Base-by-base conservation (phyloP, 2,113 vertebrate species). In the Hypomesus transpacificus region DNA sequence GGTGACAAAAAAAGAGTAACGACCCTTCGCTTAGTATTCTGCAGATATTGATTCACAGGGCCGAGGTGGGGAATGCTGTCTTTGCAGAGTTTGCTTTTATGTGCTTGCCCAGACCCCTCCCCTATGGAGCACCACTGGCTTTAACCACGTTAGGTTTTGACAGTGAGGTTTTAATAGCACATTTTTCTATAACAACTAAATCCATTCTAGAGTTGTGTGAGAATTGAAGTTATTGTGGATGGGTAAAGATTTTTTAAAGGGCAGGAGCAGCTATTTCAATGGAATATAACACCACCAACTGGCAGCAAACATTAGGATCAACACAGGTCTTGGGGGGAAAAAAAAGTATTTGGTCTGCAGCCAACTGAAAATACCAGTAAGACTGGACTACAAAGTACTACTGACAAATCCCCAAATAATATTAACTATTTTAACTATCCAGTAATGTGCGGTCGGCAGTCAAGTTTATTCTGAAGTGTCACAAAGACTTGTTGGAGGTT, bases 31-130 rank as follows among this genome's bases (percentile, higher is more conserved):
- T 62, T 68, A 62, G 21, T 54, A 53, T 57, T 66, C 75, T 74
- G 31, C 26, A 67, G 67, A 62, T 79, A 79, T 72, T 22, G 69
- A 79, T 69, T 79, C 64, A 70, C 67, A 14, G 22, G 9, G 58
- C 20, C 24, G 21, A 22, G 22, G 24, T 21, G 58, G 20, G 16
- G 62, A 26, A 31, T 1, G 69, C 72, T 72, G 31, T 16, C 28
- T 69, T 46, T 71, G 54, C 62, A 63, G 46, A 18, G 21, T 46
- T 53, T 14, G 66, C 11, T 64, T 71, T 72, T 34, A 64, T 76
- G 59, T 57, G 31, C 46, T 53, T 21, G 46, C 58, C 51, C 65
- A 24, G 46, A 54, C n/a, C 26, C 31, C 20, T 59, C 58, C 16
- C 9, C 52, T 31, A 64, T 60, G 68, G 60, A 66, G 61, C 61